Percentiles rank a stretch among this genome's conserved stretches.
phyloP scores from a whole-genome alignment of 1,140 invertebrate genomes.

The Papilio xuthus region DNA sequence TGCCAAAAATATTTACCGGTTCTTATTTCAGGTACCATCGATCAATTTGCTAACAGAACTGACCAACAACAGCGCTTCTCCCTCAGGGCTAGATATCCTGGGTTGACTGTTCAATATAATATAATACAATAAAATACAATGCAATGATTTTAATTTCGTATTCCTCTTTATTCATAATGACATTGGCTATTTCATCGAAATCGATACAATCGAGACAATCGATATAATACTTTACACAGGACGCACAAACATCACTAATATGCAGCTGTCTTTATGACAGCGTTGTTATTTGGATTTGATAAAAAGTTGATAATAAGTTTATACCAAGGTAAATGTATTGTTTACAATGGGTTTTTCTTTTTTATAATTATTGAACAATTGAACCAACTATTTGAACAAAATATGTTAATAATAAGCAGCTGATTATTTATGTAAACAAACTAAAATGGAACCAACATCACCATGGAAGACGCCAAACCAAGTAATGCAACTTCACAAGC shows the following conservation, averaged over 20 bases:
- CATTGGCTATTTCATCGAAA: neutral
- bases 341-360: neutral
- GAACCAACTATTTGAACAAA: neutral
- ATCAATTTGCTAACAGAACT: too few relatives aligned
- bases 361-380: neutral
- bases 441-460: constrained; percentile 69
- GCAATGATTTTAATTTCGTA: too few relatives aligned
- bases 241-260: neutral
- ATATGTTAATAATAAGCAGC: neutral
- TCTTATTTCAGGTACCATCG: too few relatives aligned
- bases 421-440: neutral
- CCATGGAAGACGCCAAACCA: constrained; percentile 81
- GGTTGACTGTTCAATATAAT: too few relatives aligned
- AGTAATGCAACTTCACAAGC: constrained; percentile 85
- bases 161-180: neutral
- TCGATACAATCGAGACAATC: neutral
- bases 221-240: neutral
- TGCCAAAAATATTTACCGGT: too few relatives aligned
- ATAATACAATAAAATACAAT: too few relatives aligned
- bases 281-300: constrained; percentile 23
- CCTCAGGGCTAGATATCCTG: too few relatives aligned
- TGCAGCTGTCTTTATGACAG: constrained; percentile 39
- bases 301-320: neutral
- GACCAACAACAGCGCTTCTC: too few relatives aligned
- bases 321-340: neutral